Percentiles rank a stretch among this genome's conserved stretches.
Conservation (phyloP, 2,113 vertebrate species). For the Charina bottae region DNA sequence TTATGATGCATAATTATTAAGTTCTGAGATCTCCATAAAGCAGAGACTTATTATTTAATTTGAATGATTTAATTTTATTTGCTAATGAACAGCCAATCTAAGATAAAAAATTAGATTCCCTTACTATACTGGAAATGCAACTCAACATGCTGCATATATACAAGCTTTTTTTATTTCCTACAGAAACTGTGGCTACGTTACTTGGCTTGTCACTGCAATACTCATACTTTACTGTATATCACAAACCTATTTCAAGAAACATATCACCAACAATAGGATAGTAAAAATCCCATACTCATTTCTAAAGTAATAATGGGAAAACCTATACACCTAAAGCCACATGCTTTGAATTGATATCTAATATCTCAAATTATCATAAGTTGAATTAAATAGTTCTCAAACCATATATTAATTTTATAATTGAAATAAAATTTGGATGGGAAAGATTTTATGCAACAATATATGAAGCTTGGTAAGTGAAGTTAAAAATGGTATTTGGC, state of each 20-base stretch:
- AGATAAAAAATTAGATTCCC: not conserved
- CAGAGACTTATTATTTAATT: not conserved
- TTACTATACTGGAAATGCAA: not conserved
- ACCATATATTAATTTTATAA: not conserved
- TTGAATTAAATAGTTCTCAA: not conserved
- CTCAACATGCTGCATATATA: not conserved
- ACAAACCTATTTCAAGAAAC: not conserved
- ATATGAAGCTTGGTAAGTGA: not conserved
- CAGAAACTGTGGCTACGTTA: not conserved
- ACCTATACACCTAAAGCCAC: not conserved
- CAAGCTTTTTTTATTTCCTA: not conserved
- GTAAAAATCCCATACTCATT: not conserved
- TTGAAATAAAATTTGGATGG: not conserved
- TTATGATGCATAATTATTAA: not conserved
- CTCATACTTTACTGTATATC: not conserved
- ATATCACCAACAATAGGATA: not conserved
- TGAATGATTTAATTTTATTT: not conserved
- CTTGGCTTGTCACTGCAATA: not conserved
- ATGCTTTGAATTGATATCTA: not conserved
- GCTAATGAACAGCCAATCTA: not conserved
- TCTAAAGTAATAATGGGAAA: not conserved
- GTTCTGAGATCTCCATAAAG: not conserved
- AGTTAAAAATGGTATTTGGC: not conserved
- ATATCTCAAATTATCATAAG: not conserved
- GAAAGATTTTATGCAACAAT: not conserved